Evolutionary conservation across 2,797 vertebrate species (phyloP), one percentile per base, ranked within the genome.

Genomic region (Luscinia megarhynchos): DNA sequence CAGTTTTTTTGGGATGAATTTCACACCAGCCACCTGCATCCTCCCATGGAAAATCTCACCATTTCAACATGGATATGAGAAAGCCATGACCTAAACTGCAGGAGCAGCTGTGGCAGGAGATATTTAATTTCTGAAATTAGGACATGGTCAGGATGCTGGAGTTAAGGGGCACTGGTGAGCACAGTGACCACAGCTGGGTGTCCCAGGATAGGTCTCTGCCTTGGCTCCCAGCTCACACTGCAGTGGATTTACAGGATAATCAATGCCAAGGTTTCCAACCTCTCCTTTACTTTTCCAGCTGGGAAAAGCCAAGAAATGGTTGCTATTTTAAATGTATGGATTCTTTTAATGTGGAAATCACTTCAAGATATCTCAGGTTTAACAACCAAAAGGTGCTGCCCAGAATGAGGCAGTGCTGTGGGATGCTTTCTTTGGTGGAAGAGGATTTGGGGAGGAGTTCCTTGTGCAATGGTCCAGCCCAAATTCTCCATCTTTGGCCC

Each of bases 281-380:
- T 10, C 26, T 34, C 36, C 51, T 50, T 57, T 32, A 50, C 13
- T 58, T 43, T 50, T 50, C 36, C 61, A 50, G 32, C 43, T 36
- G 36, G 26, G 32, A 30, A 58, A 58, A 41, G 17, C 30, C 27
- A 50, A 48, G 30, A 41, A 50, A 50, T 6, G 5, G 5, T 15
- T 30, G 51, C 10, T 57, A 41, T 58, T 66, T 74, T 50, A 66
- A 32, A 43, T 26, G 17, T 4, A 43, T 0, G 0, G 30, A 9
- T 0, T 46, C 13, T 73, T 34, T 4, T 32, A 21, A 4, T 36
- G 21, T 32, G 21, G 61, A 57, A 50, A 50, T 57, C 7, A 32
- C 15, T 34, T 50, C 1, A 66, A 43, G 21, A 6, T 50, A 15
- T 32, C 32, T 66, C 53, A 43, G 36, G 26, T 36, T 32, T 36